Base-by-base conservation (phyloP, 1,140 invertebrate genomes). In the Scaptomyza pallida region DNA sequence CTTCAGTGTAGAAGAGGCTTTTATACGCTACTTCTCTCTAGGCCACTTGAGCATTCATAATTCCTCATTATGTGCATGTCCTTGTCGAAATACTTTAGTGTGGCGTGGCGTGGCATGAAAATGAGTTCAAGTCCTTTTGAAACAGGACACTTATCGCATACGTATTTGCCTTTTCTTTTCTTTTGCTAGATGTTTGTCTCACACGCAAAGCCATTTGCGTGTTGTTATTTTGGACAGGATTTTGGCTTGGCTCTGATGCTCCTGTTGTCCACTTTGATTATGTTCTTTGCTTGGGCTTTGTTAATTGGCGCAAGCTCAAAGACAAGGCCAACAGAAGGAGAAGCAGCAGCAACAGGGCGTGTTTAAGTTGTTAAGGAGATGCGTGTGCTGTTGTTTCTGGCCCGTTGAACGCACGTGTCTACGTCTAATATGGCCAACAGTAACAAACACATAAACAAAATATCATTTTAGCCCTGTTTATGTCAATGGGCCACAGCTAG, bases 11-110 rank as follows among this genome's bases (percentile, higher is more conserved):
- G 37, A 40, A 23, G 30, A 13, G 13, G 3, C 10, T 45, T 40
- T 59, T 67, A 73, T 72, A 26, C 5, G 33, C 62, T 40, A 63
- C 72, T 55, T n/a, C n/a, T 23, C 21, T 4, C 23, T 26, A 26
- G 50, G 41, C 40, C n/a, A 43, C 57, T 67, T 35, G 56, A 40
- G 63, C 68, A 86, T 85, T 85, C 76, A 85, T 85, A 85, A 76
- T 78, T 85, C 68, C 81, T 85, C 72, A 85, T 85, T 80, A 82
- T 63, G 72, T 30, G 6, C 26, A 30, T 30, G 13, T 48, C 33
- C 65, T 68, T 51, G 72, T 69, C 45, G 33, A 60, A n/a, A 61
- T 40, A 57, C 26, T 43, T 40, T 35, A 47, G 10, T 12, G 13
- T 43, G 37, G 35, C 12, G n/a, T n/a, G n/a, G n/a, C n/a, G n/a